These are phyloP conservation scores for Struthidea cinerea DNA, from an alignment of 2,113 vertebrate genomes.

Conservation along the genomic window DNA sequence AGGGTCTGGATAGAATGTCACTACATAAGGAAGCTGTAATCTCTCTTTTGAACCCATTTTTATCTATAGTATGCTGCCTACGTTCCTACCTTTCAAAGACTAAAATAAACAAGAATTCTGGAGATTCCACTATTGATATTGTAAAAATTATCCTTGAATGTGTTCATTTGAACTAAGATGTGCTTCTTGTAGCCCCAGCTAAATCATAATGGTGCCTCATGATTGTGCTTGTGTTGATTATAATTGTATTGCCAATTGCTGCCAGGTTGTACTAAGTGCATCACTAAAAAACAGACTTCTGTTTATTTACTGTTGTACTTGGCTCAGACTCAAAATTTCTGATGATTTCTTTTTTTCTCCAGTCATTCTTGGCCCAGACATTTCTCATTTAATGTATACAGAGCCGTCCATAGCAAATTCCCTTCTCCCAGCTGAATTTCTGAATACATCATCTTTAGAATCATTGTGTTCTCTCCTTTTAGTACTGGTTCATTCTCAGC, in stretches of 20 bases:
- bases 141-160: background rate
- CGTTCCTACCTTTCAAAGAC: background rate
- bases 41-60: background rate
- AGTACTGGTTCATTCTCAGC: background rate
- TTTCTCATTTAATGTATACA: background rate
- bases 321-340: background rate
- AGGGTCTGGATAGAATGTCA: background rate
- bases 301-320: background rate
- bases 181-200: background rate
- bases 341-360: background rate
- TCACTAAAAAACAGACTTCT: background rate
- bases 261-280: background rate
- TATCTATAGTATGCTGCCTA: background rate
- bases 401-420: background rate
- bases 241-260: conserved; percentile 4
- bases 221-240: background rate
- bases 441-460: background rate
- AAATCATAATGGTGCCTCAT: background rate
- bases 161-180: background rate
- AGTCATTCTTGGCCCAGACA: background rate
- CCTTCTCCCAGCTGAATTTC: background rate
- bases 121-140: background rate
- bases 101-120: background rate
- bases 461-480: background rate
- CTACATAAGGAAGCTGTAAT: background rate